Evolutionary conservation across 2,113 vertebrate species (phyloP).

Genomic region (Addax nasomaculatus): DNA sequence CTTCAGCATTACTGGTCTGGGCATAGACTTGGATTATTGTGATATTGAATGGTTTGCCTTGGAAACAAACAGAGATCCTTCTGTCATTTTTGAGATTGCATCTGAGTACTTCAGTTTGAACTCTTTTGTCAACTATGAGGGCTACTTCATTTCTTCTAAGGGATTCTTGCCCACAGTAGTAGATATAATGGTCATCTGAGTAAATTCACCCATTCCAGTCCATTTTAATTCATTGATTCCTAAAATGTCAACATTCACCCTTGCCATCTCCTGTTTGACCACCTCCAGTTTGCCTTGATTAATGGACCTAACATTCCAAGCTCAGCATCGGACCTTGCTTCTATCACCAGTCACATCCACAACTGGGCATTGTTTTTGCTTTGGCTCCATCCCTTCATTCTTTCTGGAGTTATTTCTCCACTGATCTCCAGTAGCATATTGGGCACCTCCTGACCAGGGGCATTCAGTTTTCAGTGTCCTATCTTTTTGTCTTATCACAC

Average conservation of each 20-base stretch:
- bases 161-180: background rate
- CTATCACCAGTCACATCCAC: background rate
- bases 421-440: background rate
- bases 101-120: background rate
- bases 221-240: background rate
- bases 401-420: background rate
- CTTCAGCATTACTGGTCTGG: background rate
- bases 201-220: background rate
- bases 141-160: background rate
- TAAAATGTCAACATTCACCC: background rate
- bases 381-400: background rate
- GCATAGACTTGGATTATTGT: background rate
- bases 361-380: background rate
- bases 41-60: background rate
- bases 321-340: fast-evolving
- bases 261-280: background rate
- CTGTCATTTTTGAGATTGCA: background rate
- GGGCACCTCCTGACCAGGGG: background rate
- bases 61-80: background rate
- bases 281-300: background rate
- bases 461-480: background rate
- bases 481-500: background rate
- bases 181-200: background rate
- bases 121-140: background rate
- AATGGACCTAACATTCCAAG: background rate